phyloP scores from a whole-genome alignment of 1,140 invertebrate species.

The Parapsyche elsis region DNA sequence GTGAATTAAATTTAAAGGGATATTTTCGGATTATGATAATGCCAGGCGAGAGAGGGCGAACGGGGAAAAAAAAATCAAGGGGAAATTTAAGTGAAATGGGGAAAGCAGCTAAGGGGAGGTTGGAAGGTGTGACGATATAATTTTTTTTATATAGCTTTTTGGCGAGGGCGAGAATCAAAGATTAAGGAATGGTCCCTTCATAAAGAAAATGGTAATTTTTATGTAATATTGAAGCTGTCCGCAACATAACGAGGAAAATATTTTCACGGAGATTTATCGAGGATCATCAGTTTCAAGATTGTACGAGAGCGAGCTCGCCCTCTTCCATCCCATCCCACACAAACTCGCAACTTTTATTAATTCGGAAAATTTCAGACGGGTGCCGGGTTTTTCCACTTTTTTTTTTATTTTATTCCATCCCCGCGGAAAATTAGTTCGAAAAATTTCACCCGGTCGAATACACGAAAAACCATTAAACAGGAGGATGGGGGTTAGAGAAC shows the following conservation, averaged over 20 bases:
- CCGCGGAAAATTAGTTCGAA: neutral
- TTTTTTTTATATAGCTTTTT: slow-evolving; percentile 14
- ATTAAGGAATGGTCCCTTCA: slow-evolving; percentile 30
- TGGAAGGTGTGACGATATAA: neutral
- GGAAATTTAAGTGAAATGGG: neutral
- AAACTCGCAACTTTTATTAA: slow-evolving; percentile 7
- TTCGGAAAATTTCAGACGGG: neutral
- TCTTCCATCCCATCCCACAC: neutral
- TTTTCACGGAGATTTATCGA: slow-evolving; percentile 33
- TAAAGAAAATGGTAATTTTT: slow-evolving; percentile 34
- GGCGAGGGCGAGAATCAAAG: slow-evolving; percentile 4
- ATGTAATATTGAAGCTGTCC: slow-evolving; percentile 32
- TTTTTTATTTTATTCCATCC: neutral
- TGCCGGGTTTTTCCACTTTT: neutral
- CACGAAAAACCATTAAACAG: neutral
- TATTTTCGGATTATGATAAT: slow-evolving; percentile 2
- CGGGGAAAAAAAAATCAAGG: neutral
- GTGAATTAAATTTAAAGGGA: slow-evolving; percentile 1
- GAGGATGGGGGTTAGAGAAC: neutral
- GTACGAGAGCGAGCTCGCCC: neutral
- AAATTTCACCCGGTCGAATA: too few relatives aligned
- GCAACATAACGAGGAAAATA: slow-evolving; percentile 33
- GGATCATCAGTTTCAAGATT: slow-evolving; percentile 32
- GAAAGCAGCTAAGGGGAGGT: too few relatives aligned
- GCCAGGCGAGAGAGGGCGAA: neutral